Conservation (phyloP, 2,113 vertebrate genomes). For the Aphelocoma coerulescens region DNA sequence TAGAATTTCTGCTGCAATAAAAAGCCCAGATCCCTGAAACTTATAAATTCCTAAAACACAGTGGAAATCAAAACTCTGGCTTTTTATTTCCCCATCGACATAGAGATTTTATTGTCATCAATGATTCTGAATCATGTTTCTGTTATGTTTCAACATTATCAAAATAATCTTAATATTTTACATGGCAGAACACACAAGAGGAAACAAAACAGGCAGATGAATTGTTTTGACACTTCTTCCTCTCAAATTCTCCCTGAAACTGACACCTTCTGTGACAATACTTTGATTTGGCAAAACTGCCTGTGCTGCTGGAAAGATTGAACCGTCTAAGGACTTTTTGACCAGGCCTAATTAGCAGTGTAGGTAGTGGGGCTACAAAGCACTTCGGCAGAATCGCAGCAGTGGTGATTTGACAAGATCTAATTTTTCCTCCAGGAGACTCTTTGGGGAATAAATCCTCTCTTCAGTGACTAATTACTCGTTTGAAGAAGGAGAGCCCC, state of each 20-base stretch:
- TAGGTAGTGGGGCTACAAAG: neutral
- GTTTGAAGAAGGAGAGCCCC: neutral
- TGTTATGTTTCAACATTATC: neutral
- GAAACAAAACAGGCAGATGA: neutral
- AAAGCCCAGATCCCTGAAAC: neutral
- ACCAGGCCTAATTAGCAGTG: neutral
- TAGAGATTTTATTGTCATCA: neutral
- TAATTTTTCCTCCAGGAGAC: neutral
- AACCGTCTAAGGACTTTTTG: neutral
- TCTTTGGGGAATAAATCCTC: neutral
- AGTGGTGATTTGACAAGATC: neutral
- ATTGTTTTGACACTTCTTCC: constrained; percentile 28
- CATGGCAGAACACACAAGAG: neutral
- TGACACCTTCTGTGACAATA: neutral
- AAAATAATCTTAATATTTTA: neutral
- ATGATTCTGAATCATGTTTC: neutral
- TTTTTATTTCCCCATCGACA: neutral
- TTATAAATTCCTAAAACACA: neutral
- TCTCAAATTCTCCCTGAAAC: neutral
- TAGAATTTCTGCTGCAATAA: neutral
- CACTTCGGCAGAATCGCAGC: neutral
- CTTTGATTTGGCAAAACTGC: constrained; percentile 13
- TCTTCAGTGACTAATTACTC: neutral
- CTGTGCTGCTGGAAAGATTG: neutral
- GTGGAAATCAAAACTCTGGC: neutral